Percentiles rank a stretch among this genome's conserved stretches.
Conservation (phyloP, 1,140 invertebrate genomes). For the Papilio dardanus region DNA sequence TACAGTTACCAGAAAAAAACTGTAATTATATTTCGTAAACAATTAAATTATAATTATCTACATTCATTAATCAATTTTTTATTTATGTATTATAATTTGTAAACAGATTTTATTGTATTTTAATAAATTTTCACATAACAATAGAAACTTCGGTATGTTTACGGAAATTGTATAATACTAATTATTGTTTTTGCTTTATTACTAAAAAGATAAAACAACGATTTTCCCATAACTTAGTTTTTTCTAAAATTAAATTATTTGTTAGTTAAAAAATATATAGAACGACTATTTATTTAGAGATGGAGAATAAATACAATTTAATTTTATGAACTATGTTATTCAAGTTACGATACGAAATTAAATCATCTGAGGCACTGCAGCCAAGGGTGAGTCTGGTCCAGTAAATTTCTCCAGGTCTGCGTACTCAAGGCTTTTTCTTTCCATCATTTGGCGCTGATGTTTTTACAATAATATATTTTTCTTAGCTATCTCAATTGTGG, state of each 20-base stretch:
- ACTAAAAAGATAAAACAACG: background rate
- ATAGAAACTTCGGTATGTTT: background rate
- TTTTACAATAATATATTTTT: too few species aligned
- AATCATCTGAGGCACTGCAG: too few species aligned
- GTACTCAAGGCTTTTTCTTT: too few species aligned
- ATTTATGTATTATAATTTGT: background rate
- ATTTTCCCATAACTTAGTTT: background rate
- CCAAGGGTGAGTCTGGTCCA: too few species aligned
- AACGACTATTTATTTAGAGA: too few species aligned
- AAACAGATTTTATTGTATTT: background rate
- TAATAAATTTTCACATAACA: background rate
- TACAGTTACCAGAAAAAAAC: background rate
- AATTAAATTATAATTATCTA: conserved; percentile 10
- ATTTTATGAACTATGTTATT: too few species aligned
- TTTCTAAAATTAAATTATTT: background rate
- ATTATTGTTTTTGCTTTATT: background rate
- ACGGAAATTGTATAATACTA: background rate
- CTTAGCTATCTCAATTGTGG: too few species aligned
- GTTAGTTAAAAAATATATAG: background rate
- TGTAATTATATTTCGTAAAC: background rate
- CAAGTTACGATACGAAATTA: too few species aligned
- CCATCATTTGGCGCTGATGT: too few species aligned
- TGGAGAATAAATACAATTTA: too few species aligned
- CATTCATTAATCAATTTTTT: background rate
- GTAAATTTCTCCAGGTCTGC: too few species aligned